Evolutionary conservation across 2,797 vertebrate species (phyloP).

Genomic region (Carduelis carduelis): DNA sequence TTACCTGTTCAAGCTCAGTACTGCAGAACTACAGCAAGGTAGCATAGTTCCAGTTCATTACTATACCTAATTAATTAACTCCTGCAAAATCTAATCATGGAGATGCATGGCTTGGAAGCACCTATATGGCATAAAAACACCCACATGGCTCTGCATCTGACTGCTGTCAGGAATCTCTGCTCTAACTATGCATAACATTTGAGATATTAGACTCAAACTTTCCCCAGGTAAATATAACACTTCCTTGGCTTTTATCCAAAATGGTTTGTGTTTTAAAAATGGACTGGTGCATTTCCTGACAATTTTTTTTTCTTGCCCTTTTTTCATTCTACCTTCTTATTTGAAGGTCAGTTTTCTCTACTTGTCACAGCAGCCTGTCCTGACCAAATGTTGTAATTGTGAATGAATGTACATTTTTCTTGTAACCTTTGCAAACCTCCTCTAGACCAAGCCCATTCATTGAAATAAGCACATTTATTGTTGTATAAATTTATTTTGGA

Average conservation of each 20-base stretch:
- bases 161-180: neutral
- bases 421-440: neutral
- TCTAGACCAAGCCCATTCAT: neutral
- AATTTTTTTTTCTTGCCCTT: rapidly evolving
- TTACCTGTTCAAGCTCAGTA: neutral
- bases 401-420: neutral
- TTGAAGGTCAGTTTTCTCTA: neutral
- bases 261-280: neutral
- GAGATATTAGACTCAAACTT: neutral
- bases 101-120: neutral
- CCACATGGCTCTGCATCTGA: neutral
- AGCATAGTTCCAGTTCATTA: neutral
- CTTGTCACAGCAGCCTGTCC: neutral
- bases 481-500: neutral
- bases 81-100: neutral
- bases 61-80: neutral
- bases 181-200: neutral
- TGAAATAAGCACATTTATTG: neutral
- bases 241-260: neutral
- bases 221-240: neutral
- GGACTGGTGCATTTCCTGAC: neutral
- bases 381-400: neutral
- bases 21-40: neutral
- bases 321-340: neutral
- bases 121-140: neutral